Evolutionary conservation across 2,797 vertebrate genomes (phyloP).

Genomic region (Gymnothorax reevesii): DNA sequence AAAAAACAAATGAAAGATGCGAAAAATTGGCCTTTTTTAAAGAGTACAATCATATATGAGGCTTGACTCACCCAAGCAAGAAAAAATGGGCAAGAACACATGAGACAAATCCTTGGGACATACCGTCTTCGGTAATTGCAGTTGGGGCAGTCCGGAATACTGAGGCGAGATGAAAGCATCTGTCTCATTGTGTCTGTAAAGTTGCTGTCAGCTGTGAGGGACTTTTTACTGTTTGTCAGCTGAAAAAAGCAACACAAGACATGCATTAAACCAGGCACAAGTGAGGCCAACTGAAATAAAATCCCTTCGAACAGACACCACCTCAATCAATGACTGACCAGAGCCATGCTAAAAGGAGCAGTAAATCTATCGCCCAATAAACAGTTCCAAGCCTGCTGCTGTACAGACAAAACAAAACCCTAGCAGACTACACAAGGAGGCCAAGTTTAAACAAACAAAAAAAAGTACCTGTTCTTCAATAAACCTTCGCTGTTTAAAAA

Average conservation of each 20-base stretch:
- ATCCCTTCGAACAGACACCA: not conserved
- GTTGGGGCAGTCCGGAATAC: slow-evolving; percentile 96
- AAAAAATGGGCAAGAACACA: not conserved
- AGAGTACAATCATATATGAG: not conserved
- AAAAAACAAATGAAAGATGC: too few relatives aligned
- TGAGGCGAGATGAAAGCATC: slow-evolving; percentile 90
- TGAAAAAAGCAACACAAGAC: slow-evolving; percentile 48
- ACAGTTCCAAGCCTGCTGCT: not conserved
- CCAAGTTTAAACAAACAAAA: not conserved
- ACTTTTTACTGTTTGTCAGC: slow-evolving; percentile 88
- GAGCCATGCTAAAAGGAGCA: not conserved
- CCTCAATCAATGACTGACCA: not conserved
- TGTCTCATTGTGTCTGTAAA: slow-evolving; percentile 95
- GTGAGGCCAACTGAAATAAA: not conserved
- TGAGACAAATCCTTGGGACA: slow-evolving; percentile 45
- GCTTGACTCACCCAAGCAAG: not conserved
- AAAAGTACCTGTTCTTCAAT: slow-evolving; percentile 90
- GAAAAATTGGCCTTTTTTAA: too few relatives aligned
- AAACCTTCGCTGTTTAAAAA: slow-evolving; percentile 91
- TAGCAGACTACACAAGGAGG: not conserved
- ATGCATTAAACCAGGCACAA: not conserved
- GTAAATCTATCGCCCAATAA: not conserved
- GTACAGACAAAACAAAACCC: not conserved
- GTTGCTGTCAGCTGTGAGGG: slow-evolving; percentile 83
- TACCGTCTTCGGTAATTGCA: slow-evolving; percentile 95